These are phyloP conservation scores for Danaus chrysippus DNA, from an alignment of 2,888 invertebrate species.

Conservation along the genomic window DNA sequence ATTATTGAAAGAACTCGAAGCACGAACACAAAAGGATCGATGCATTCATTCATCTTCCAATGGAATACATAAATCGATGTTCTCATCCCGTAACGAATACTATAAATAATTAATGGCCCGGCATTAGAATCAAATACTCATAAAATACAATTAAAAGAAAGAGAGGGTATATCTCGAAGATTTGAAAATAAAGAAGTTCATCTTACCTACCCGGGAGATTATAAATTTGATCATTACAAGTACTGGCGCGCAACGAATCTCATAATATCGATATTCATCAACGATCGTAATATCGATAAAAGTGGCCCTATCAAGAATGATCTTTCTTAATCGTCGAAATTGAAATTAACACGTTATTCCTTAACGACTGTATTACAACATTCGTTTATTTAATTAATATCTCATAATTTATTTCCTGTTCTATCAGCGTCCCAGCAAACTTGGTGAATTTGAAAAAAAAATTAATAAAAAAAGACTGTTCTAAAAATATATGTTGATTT, in stretches of 20 bases:
- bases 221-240: constrained; percentile 77
- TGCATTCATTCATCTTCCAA: constrained; percentile 43
- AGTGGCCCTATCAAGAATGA: constrained; percentile 3
- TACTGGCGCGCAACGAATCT: constrained; percentile 68
- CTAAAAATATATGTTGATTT: not conserved
- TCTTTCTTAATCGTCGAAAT: constrained; percentile 6
- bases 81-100: constrained; percentile 74
- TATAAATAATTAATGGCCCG: constrained; percentile 77
- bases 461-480: not conserved
- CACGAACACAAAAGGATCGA: constrained; percentile 49
- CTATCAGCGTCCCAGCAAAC: not conserved
- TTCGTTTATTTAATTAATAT: constrained; percentile 3
- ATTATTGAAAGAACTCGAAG: constrained; percentile 26
- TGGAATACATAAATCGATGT: constrained; percentile 70
- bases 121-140: constrained; percentile 79
- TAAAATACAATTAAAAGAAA: constrained; percentile 79
- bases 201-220: constrained; percentile 74
- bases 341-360: constrained; percentile 7
- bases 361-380: constrained; percentile 4
- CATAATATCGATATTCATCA: constrained; percentile 66
- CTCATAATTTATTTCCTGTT: not conserved
- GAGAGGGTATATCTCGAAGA: constrained; percentile 67
- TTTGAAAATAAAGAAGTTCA: constrained; percentile 70
- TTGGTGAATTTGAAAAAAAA: not conserved
- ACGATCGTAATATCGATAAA: constrained; percentile 28